Percentiles rank a stretch among this genome's conserved stretches.
phyloP scores from a whole-genome alignment of 2,797 vertebrate genomes.

The Notolepis coatsorum region DNA sequence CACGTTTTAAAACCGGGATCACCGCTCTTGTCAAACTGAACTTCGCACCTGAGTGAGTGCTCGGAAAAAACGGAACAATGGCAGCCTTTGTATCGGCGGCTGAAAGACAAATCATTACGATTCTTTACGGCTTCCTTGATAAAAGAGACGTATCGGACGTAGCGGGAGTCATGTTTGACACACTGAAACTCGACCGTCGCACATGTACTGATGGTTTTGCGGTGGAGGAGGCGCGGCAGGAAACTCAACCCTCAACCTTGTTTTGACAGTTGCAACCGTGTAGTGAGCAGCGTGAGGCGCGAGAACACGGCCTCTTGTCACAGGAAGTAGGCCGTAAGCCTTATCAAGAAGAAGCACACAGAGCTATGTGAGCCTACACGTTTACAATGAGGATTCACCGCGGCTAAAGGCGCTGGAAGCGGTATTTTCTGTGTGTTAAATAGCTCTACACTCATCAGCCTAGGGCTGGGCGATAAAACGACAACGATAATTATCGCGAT shows the following conservation, averaged over 20 bases:
- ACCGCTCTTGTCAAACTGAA: slow-evolving; percentile 21
- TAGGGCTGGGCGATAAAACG: no score
- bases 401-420: no score
- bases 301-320: slow-evolving; percentile 31
- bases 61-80: slow-evolving; percentile 12
- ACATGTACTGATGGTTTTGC: slow-evolving; percentile 43
- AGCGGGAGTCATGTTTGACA: neutral
- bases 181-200: slow-evolving; percentile 11
- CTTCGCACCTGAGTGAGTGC: slow-evolving; percentile 43
- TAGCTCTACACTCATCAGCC: no score
- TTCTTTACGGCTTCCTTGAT: neutral
- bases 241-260: slow-evolving; percentile 57
- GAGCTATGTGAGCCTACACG: neutral
- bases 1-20: neutral
- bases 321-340: slow-evolving; percentile 39
- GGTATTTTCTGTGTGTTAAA: no score
- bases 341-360: neutral
- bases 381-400: no score
- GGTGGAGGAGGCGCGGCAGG: slow-evolving; percentile 53
- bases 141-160: slow-evolving; percentile 4
- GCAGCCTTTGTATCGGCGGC: slow-evolving; percentile 6
- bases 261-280: slow-evolving; percentile 71
- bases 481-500: no score
- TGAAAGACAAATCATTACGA: slow-evolving; percentile 13
- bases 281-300: slow-evolving; percentile 17